Base-by-base conservation (phyloP, 2,113 vertebrate genomes). In the Anser brachyrhynchus region DNA sequence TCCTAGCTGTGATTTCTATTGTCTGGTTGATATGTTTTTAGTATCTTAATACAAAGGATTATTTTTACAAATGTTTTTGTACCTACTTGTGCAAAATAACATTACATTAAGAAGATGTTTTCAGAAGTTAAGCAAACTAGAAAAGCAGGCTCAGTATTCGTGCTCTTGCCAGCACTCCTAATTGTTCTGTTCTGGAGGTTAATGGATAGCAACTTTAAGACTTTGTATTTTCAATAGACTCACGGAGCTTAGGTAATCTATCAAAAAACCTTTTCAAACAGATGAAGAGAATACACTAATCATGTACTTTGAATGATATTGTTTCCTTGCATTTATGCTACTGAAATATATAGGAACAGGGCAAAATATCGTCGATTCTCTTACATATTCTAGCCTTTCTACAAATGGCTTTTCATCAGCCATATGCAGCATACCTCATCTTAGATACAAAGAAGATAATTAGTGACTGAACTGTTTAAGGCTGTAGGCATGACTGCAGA, bases 1-100 rank as follows among this genome's bases (percentile, higher is more conserved):
- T 90, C 71, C 58, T 73, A 95, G 84, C 80, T 92, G 59, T 84
- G 79, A 94, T 97, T 98, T 89, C 69, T 96, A 96, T 97, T 97
- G 96, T 97, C 95, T 97, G 44, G 77, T 90, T 90, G 86, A 89
- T 95, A 81, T 87, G 91, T 95, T 95, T 97, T 96, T 86, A 95
- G 78, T 90, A 82, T 95, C 73, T 92, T 93, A 89, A 90, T 95
- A 96, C 65, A 96, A 97, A 97, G 64, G 84, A 92, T 77, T 93
- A 86, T 90, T 96, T 97, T 96, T 91, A 91, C 86, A 93, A 95
- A 73, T 92, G 79, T 90, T 95, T 93, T 94, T 88, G 35, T 77
- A 91, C 89, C 83, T 90, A 74, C 93, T 95, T 93, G 81, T 96
- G 89, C 71, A 96, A 84, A 98, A 94, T 94, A 86, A 69, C 0